Percentiles rank a stretch among this genome's conserved stretches.
Evolutionary conservation across 2,113 vertebrate genomes (phyloP).

Genomic region (Nyctereutes procyonoides): DNA sequence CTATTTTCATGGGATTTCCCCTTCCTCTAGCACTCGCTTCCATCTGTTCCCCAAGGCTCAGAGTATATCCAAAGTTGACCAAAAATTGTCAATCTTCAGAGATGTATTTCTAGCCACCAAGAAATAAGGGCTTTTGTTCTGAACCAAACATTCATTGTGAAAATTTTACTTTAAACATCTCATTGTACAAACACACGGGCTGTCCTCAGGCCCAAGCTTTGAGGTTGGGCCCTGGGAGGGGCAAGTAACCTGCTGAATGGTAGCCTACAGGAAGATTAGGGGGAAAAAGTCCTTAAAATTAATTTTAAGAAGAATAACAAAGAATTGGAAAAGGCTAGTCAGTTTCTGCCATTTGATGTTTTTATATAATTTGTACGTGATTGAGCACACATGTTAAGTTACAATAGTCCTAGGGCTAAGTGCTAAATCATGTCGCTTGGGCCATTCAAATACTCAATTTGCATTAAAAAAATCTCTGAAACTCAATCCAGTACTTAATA

Average conservation of each 20-base stretch:
- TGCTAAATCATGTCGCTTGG: slow-evolving; percentile 32
- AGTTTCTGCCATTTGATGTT: slow-evolving; percentile 24
- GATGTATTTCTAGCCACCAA: not conserved
- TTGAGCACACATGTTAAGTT: slow-evolving; percentile 43
- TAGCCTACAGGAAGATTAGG: not conserved
- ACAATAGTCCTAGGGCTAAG: not conserved
- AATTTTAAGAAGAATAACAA: not conserved
- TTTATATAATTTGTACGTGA: slow-evolving; percentile 6
- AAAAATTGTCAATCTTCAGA: slow-evolving; percentile 9
- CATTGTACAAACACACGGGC: not conserved
- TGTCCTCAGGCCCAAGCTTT: not conserved
- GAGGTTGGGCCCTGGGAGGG: not conserved
- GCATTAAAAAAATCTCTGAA: slow-evolving; percentile 53
- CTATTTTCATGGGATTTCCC: not conserved
- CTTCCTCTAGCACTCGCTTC: not conserved
- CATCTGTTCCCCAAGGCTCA: not conserved
- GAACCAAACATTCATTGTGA: not conserved
- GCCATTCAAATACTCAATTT: slow-evolving; percentile 50
- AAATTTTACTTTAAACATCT: slow-evolving; percentile 6
- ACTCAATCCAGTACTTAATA: slow-evolving; percentile 80
- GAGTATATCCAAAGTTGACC: not conserved
- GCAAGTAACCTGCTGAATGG: not conserved
- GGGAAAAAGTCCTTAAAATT: not conserved
- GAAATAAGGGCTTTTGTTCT: not conserved
- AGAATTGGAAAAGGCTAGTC: not conserved